Evolutionary conservation across 2,113 vertebrate species (phyloP).

Genomic region (Tragelaphus buxtoni): DNA sequence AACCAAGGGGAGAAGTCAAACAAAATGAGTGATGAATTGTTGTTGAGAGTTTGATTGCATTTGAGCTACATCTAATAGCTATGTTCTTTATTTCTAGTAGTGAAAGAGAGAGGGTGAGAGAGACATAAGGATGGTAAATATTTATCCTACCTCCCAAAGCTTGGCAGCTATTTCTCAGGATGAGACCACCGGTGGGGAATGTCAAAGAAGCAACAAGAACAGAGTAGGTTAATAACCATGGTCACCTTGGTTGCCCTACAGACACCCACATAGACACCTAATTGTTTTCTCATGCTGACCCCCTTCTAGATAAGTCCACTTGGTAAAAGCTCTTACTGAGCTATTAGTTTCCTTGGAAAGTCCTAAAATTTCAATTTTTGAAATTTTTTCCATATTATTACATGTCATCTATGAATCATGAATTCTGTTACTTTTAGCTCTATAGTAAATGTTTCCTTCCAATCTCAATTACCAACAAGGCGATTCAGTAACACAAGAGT

Average conservation of each 20-base stretch:
- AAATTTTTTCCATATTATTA: constrained; percentile 63
- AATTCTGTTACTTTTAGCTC: constrained; percentile 56
- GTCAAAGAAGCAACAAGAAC: neutral
- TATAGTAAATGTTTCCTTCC: constrained; percentile 72
- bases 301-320: constrained; percentile 26
- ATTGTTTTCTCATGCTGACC: constrained; percentile 13
- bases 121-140: neutral
- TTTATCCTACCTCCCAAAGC: neutral
- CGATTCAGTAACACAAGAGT: constrained; percentile 48
- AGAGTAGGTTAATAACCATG: neutral
- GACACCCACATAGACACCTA: neutral
- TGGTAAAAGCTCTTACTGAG: constrained; percentile 36
- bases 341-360: constrained; percentile 51
- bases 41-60: neutral
- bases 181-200: neutral
- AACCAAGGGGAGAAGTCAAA: neutral
- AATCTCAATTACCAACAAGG: constrained; percentile 12
- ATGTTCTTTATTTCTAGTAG: neutral
- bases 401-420: constrained; percentile 44
- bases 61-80: neutral
- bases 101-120: neutral
- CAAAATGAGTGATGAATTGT: neutral
- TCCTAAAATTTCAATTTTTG: constrained; percentile 54
- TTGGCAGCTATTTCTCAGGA: neutral
- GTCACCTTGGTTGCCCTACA: neutral